Conservation (phyloP, 2,113 vertebrate species). For the Rhabdomys dilectus region DNA sequence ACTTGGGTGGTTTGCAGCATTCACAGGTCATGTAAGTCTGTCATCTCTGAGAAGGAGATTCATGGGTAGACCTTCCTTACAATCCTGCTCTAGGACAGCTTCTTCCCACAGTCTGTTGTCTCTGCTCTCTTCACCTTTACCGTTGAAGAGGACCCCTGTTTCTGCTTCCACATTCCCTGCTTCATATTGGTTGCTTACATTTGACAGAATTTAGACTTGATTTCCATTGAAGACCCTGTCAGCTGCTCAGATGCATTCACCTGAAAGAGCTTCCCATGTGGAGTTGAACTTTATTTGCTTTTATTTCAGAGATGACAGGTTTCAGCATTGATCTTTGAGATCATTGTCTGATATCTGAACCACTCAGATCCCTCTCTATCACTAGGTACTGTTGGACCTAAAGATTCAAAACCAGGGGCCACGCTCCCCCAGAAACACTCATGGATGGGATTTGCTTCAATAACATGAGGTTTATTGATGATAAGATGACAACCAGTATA, state of each 20-base stretch:
- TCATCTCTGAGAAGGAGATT: not conserved
- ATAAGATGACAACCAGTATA: no score
- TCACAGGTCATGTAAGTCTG: not conserved
- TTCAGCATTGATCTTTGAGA: not conserved
- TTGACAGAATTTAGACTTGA: not conserved
- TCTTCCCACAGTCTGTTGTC: not conserved
- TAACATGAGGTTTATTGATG: no score
- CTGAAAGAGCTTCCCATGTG: not conserved
- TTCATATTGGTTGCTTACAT: not conserved
- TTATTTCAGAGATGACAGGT: not conserved
- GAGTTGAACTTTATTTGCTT: not conserved
- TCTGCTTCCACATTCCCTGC: not conserved
- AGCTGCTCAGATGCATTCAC: not conserved
- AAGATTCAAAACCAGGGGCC: no score
- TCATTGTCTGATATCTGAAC: not conserved
- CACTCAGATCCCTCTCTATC: not conserved
- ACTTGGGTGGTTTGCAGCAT: accelerated
- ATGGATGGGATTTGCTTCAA: no score
- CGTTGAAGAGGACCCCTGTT: not conserved
- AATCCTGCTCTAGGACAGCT: not conserved
- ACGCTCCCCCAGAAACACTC: no score
- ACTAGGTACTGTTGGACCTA: not conserved
- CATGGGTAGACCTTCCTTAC: no score
- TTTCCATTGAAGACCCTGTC: not conserved
- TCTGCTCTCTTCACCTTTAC: not conserved